Conservation (phyloP, 2,797 vertebrate species). For the Philypnodon macrostomus region DNA sequence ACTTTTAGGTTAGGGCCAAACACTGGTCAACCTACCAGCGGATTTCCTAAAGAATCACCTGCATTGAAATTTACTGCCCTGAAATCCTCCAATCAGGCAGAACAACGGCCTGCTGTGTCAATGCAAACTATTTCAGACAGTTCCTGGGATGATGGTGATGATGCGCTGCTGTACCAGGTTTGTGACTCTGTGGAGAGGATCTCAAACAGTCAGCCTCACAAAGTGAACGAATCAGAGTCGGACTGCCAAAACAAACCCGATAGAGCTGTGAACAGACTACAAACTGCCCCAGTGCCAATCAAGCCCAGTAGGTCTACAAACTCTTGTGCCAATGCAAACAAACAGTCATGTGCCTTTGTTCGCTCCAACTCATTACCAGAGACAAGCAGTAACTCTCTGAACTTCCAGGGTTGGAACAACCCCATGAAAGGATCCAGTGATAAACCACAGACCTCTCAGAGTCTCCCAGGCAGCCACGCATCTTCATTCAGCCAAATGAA, state of each 20-base stretch:
- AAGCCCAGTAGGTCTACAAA: neutral
- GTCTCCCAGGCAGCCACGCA: conserved; percentile 31
- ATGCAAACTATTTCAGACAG: conserved; percentile 48
- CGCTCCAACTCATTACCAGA: conserved; percentile 70
- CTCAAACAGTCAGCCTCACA: conserved; percentile 65
- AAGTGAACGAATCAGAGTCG: neutral
- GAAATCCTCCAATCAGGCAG: conserved; percentile 28
- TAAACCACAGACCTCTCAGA: conserved; percentile 45
- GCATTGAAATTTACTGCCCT: conserved; percentile 37
- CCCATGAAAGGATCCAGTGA: conserved; percentile 35
- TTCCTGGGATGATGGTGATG: conserved; percentile 85
- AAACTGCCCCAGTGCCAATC: conserved; percentile 25
- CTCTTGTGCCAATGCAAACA: conserved; percentile 1
- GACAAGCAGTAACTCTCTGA: conserved; percentile 38
- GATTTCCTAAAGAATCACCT: conserved; percentile 37
- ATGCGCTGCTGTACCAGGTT: conserved; percentile 86
- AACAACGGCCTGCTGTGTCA: conserved; percentile 25
- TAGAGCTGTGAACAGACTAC: conserved; percentile 1
- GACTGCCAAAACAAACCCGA: conserved; percentile 19
- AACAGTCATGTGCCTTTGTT: conserved; percentile 39
- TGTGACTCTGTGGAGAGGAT: conserved; percentile 88
- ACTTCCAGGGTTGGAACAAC: conserved; percentile 51
- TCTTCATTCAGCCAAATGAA: conserved; percentile 65
- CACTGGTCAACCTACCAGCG: conserved; percentile 39
- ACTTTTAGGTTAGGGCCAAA: conserved; percentile 63